Base-by-base conservation (phyloP, 1,140 invertebrate genomes). In the Medauroidea extradentata region DNA sequence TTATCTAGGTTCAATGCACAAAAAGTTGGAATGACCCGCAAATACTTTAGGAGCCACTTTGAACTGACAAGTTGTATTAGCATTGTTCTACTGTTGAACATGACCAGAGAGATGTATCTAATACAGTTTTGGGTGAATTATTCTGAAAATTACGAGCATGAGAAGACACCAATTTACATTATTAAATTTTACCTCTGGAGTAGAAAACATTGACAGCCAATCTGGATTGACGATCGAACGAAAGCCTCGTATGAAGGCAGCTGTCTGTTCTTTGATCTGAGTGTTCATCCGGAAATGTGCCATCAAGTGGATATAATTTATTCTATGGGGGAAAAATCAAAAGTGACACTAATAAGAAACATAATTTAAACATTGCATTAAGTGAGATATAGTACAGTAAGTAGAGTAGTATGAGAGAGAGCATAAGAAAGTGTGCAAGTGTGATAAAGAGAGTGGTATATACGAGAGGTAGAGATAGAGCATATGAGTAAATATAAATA, bases 241-340 rank as follows among this genome's bases (percentile, higher is more conserved):
- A 73, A 99, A 99, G 2, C 98, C 98, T 67, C 89, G 87, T 29
- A 97, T 94, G 70, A 99, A 99, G 7, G 96, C 93, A 42, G 89
- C 83, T 0, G 94, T 96, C 78, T 99, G 98, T 53, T 98, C 92
- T 67, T 91, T 90, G 59, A 97, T 98, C 81, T 99, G 96, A 5
- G 89, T 88, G 70, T 98, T 92, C 90, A 99, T 97, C 61, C 95
- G 87, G 74, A 98, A 99, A 74, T 96, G 94, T 2, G 98, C 97
- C 94, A 99, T 98, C 64, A 94, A 78, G 76, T 99, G 97, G 46
- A 99, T 96, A 73, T 99, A 99, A 69, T 91, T 91, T 57, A 98
- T 97, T 78, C 90, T 93, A 70, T 16, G 66, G 64, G 49, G 57
- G 53, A 64, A 67, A 73, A 81, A 73, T 16, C 44, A 4, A 54